Evolutionary conservation across 2,797 vertebrate species (phyloP), one percentile per base, ranked within the genome.

Genomic region (Aplochiton taeniatus): DNA sequence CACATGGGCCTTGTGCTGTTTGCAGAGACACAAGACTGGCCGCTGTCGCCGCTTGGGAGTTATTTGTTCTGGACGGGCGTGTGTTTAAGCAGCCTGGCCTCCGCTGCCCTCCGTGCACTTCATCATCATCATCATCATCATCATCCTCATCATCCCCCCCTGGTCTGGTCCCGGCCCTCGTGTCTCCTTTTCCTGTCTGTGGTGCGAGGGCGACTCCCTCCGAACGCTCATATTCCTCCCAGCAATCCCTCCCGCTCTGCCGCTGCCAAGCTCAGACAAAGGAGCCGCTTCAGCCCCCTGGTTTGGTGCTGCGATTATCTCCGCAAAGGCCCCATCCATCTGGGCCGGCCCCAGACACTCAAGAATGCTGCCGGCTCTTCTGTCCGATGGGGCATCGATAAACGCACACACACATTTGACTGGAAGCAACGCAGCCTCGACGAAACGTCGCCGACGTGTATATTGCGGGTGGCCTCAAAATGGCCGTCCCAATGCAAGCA

Each of bases 281-380:
- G 87, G 85, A 73, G 80, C 82, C 82, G 82, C 87, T 89, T 85
- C 73, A 81, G 69, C 31, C 63, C n/a, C 75, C 65, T 80, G 78
- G 82, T 84, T 90, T 82, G 77, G 81, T 83, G 80, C 77, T 75
- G 77, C 86, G 78, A 88, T 91, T 87, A 90, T 85, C 74, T 75
- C 72, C 80, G 80, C 61, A 6, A 59, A 85, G 79, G 79, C 70
- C 78, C 82, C 68, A 80, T 90, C 82, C 85, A 83, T 87, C 83
- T 83, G 77, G 83, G 84, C 78, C 69, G 79, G 6, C 31, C 6
- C 31, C 31, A 31, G 31, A 31, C 31, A 6, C 31, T 31, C 31
- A 31, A 31, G 31, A 31, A 31, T 31, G 31, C 31, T 31, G 31
- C 31, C 6, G 3, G 31, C 31, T 31, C 31, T 31, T 6, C 31